Evolutionary conservation across 2,113 vertebrate genomes (phyloP), one percentile per base, ranked within the genome.

Genomic region (Melanotaenia duboulayi): DNA sequence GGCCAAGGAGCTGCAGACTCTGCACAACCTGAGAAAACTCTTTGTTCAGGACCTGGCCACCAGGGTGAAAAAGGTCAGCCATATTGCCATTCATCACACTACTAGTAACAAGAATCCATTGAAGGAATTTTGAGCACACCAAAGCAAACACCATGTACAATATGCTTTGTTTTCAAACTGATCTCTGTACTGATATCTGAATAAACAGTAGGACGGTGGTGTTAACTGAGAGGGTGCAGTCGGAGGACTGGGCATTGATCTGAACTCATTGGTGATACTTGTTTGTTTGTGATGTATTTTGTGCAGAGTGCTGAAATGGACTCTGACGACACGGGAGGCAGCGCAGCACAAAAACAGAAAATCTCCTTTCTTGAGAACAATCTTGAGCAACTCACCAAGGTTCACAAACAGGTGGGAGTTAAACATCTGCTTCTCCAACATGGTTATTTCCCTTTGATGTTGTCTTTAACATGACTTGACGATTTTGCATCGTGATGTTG

Each of bases 281-380:
- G 2, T 46, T 44, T 35, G 17, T 49, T 13, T 28, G 19, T 22
- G 59, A 35, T 35, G 32, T 35, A 9, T 61, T 54, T 51, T 20
- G 0, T 52, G 46, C 90, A 98, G 97, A 99, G 97, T 50, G 96
- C 97, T 0, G 97, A 99, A 87, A 96, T 97, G 56, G 97, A 99
- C 87, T 97, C 97, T 0, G 97, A 99, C 74, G 97, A 99, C 72
- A 97, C 97, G 1, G 97, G 97, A 11, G 97, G 97, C 52, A 99
- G 97, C 66, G 96, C 96, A 39, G 97, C 96, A 1, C 97, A 99
- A 76, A 99, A 99, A 60, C 97, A 99, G 88, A 99, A 99, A 84
- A 98, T 99, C 62, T 98, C 97, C 86, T 99, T 99, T 88, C 95
- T 98, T 78, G 97, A 98, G 89, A 99, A 99, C 94, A 99, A 99